Base-by-base conservation (phyloP, 2,888 invertebrate species). In the Molorchus minor region DNA sequence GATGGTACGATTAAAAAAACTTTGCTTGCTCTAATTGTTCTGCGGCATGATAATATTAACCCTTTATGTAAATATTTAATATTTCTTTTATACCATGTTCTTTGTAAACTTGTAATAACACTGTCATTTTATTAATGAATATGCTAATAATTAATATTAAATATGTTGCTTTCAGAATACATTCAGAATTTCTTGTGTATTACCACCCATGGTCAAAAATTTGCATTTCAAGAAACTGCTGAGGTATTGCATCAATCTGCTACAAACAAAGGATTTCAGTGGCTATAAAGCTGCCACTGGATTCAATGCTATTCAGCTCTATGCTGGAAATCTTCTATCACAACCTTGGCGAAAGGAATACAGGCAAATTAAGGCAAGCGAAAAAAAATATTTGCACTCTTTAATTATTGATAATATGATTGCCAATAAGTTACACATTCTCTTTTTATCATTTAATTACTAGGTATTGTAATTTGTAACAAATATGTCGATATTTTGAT, bases 271-370 rank as follows among this genome's bases (percentile, higher is more conserved):
- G 3, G 89, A 91, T 71, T 94, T 93, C 77, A 93, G 90, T 76
- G 93, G 91, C 15, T 91, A 91, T 72, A 86, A 90, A 68, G 92
- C 93, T 12, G 88, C 90, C 20, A 84, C 88, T 43, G 94, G 94
- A 10, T 95, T 93, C 87, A 90, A 91, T 71, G 90, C 93, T 25
- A 84, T 95, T 65, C 93, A 92, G 59, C 84, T 91, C 66, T 95
- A 95, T 79, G 94, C 94, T 1, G 90, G 88, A 56, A 94, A 95
- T 81, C 82, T 96, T 61, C 83, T 93, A 51, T 87, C 90, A 10
- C 93, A 94, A 77, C 94, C 94, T 2, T 96, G 95, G 95, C 83
- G 95, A 68, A 91, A 89, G 77, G 95, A 96, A 79, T 96, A 92
- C 77, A 85, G 87, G 70, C 86, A 87, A 61, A 86, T 95, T 62